A percentile compares a stretch with the other conserved stretches of the same genome.
phyloP scores from a whole-genome alignment of 2,797 vertebrate genomes.

The Crax fasciolata region DNA sequence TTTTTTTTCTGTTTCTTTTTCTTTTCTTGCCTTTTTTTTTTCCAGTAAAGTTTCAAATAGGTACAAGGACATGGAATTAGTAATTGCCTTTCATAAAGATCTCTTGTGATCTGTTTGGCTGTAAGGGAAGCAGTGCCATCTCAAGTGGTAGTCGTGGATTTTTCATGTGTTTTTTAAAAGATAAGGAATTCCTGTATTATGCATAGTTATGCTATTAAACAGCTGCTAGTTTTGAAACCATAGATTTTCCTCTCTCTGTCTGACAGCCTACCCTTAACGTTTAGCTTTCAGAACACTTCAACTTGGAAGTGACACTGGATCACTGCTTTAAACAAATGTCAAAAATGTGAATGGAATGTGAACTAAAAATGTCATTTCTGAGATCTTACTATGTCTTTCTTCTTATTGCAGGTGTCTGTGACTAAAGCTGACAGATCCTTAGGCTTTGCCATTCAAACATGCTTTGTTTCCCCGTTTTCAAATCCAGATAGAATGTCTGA shows the following conservation, averaged over 20 bases:
- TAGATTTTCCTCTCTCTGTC: neutral
- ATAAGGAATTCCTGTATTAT: neutral
- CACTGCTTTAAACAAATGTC: constrained; percentile 26
- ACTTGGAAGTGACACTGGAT: constrained; percentile 33
- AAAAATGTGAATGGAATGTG: constrained; percentile 50
- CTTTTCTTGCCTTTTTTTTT: neutral
- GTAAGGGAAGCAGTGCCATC: neutral
- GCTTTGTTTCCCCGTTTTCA: constrained; percentile 90
- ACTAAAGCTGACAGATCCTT: constrained; percentile 88
- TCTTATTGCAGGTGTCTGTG: constrained; percentile 87
- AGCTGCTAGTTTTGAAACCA: constrained; percentile 16
- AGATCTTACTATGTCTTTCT: constrained; percentile 22
- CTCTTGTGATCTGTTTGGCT: neutral
- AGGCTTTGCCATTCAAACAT: constrained; percentile 92
- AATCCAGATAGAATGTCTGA: constrained; percentile 84
- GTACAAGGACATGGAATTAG: neutral
- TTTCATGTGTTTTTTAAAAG: neutral
- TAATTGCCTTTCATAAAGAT: neutral
- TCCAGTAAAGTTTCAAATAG: neutral
- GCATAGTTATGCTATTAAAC: neutral
- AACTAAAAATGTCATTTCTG: constrained; percentile 24
- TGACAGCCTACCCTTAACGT: constrained; percentile 3
- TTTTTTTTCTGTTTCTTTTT: neutral
- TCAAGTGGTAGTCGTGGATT: neutral
- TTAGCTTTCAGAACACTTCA: constrained; percentile 33